Evolutionary conservation across 2,888 invertebrate genomes (phyloP).

Genomic region (Bugulina stolonifera): DNA sequence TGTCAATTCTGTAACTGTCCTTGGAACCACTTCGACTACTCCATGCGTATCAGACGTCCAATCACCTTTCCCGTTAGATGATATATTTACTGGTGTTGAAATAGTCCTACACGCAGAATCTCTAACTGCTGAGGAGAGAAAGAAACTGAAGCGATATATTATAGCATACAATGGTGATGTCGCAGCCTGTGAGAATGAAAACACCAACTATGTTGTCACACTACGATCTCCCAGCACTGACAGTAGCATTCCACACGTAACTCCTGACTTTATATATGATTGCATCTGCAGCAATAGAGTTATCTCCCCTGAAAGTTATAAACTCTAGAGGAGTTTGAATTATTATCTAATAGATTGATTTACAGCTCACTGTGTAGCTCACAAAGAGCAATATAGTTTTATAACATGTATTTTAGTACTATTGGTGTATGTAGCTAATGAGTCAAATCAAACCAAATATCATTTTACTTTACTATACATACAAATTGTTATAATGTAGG

Average conservation of each 20-base stretch:
- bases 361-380: too few species aligned
- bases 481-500: too few species aligned
- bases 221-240: neutral
- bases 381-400: too few species aligned
- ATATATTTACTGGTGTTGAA: neutral
- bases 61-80: neutral
- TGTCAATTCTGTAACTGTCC: too few species aligned
- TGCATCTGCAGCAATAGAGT: neutral
- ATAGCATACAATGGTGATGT: conserved; percentile 39
- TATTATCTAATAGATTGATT: too few species aligned
- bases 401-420: too few species aligned
- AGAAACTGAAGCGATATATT: conserved; percentile 39
- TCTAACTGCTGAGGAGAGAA: conserved; percentile 34
- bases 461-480: too few species aligned
- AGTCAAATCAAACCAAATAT: too few species aligned
- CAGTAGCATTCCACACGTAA: neutral
- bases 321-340: too few species aligned
- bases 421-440: too few species aligned
- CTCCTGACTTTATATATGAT: neutral
- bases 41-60: neutral
- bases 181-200: neutral
- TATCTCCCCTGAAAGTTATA: neutral
- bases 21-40: neutral
- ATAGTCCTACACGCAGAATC: neutral
- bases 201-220: conserved; percentile 7